These are phyloP conservation scores for Trimorus sp. DNA, from an alignment of 2,888 invertebrate species.

Conservation along the genomic window DNA sequence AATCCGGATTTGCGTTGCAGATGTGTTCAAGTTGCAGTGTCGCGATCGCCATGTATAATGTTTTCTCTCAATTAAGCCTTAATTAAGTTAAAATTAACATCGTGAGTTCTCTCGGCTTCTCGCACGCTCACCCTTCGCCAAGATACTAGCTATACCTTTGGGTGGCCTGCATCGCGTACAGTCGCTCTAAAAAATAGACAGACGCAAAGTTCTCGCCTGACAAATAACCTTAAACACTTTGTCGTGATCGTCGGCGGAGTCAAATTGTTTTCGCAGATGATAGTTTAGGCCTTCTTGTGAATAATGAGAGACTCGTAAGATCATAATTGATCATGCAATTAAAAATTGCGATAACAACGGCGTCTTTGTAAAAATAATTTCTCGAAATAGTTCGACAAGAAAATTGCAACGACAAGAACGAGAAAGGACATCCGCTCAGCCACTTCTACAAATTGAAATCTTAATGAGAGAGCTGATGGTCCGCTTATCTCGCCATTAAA, in stretches of 20 bases:
- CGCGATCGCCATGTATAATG: slow-evolving; percentile 77
- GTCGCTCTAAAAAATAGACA: slow-evolving; percentile 72
- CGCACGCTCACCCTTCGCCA: slow-evolving; percentile 67
- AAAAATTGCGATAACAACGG: too few species aligned
- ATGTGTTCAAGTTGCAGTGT: slow-evolving; percentile 79
- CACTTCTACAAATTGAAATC: too few species aligned
- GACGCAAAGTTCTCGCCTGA: slow-evolving; percentile 46
- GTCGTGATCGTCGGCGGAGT: slow-evolving; percentile 29
- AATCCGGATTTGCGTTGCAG: slow-evolving; percentile 82
- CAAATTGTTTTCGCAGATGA: slow-evolving; percentile 37
- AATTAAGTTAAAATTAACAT: slow-evolving; percentile 82
- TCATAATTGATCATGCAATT: too few species aligned
- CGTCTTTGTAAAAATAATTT: too few species aligned
- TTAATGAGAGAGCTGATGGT: too few species aligned
- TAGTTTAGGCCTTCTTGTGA: slow-evolving; percentile 8
- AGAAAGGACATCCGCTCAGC: too few species aligned
- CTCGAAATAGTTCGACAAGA: too few species aligned
- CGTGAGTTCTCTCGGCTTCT: slow-evolving; percentile 78
- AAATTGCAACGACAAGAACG: too few species aligned
- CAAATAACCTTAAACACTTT: slow-evolving; percentile 62
- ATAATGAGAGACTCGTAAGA: not conserved
- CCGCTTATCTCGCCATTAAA: too few species aligned
- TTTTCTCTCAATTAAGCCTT: slow-evolving; percentile 82
- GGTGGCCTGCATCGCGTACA: slow-evolving; percentile 80
- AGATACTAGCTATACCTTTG: slow-evolving; percentile 77